Conservation (phyloP, 2,888 invertebrate species). For the Xylota segnis region DNA sequence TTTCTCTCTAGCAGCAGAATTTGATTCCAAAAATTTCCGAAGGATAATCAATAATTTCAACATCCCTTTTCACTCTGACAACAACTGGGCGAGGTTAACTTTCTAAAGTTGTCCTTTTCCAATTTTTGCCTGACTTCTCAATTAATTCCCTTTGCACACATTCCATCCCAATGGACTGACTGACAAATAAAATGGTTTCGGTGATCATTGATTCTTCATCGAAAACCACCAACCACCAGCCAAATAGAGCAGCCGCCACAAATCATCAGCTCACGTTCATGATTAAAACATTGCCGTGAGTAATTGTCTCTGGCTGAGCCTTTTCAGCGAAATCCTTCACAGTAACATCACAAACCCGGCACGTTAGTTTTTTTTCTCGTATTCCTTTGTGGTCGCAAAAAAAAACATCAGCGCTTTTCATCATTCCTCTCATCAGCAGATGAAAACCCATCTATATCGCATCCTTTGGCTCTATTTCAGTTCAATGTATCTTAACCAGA, state of each 20-base stretch:
- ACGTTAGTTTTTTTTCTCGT: background rate
- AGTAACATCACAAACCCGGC: background rate
- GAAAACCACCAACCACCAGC: background rate
- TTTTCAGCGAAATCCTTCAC: constrained; percentile 27
- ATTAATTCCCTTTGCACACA: constrained; percentile 8
- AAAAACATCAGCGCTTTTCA: constrained; percentile 32
- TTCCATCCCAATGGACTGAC: background rate
- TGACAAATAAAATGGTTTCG: constrained; percentile 28
- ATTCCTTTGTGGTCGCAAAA: constrained; percentile 13
- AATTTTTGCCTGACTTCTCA: constrained; percentile 1
- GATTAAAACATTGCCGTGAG: constrained; percentile 57
- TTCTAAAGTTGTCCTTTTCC: background rate
- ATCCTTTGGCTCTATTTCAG: constrained; percentile 28
- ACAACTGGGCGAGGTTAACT: background rate
- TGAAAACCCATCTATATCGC: constrained; percentile 20
- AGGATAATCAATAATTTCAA: background rate
- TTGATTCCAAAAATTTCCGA: no score
- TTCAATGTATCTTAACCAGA: background rate
- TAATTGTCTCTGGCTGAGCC: constrained; percentile 44
- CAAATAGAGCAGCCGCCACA: constrained; percentile 5
- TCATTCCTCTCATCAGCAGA: constrained; percentile 12
- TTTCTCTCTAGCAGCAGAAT: no score
- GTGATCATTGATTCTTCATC: constrained; percentile 23
- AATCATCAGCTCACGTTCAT: constrained; percentile 22
- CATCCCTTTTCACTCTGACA: background rate